These are phyloP conservation scores for Peribatodes rhomboidaria DNA, from an alignment of 2,888 invertebrate genomes.

Conservation along the genomic window DNA sequence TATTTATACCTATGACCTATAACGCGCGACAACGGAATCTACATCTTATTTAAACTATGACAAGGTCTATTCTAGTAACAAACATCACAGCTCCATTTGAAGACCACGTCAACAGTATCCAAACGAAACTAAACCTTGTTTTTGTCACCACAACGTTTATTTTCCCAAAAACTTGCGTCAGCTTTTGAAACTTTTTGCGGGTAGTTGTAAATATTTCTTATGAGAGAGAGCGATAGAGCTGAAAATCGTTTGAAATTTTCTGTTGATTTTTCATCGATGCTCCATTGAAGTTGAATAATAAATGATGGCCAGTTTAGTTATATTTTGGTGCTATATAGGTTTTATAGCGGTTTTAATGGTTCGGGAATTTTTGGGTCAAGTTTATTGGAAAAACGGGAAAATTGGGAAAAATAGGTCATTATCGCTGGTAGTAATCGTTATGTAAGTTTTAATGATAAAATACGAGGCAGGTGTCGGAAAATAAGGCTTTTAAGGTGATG, in stretches of 20 bases:
- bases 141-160: background rate
- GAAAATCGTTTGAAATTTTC: constrained; percentile 2
- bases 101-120: constrained; percentile 1
- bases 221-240: background rate
- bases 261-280: constrained; percentile 28
- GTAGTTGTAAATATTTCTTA: constrained; percentile 12
- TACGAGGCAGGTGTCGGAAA: background rate
- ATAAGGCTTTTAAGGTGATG: background rate
- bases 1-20: constrained; percentile 45
- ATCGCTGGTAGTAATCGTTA: constrained; percentile 10
- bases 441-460: constrained; percentile 14
- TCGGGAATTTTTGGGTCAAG: constrained; percentile 31
- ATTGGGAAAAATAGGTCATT: constrained; percentile 22
- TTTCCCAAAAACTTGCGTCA: background rate
- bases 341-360: constrained; percentile 31
- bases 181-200: constrained; percentile 10
- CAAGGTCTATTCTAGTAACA: constrained; percentile 15
- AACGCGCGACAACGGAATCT: constrained; percentile 13
- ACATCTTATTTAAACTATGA: background rate
- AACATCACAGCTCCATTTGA: background rate
- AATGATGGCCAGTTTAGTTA: constrained; percentile 29
- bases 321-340: constrained; percentile 13
- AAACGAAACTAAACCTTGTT: constrained; percentile 12
- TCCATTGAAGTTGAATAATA: constrained; percentile 32
- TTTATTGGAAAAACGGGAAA: constrained; percentile 13